Evolutionary conservation across 2,888 invertebrate species (phyloP).

Genomic region (Aporophyla lueneburgensis): DNA sequence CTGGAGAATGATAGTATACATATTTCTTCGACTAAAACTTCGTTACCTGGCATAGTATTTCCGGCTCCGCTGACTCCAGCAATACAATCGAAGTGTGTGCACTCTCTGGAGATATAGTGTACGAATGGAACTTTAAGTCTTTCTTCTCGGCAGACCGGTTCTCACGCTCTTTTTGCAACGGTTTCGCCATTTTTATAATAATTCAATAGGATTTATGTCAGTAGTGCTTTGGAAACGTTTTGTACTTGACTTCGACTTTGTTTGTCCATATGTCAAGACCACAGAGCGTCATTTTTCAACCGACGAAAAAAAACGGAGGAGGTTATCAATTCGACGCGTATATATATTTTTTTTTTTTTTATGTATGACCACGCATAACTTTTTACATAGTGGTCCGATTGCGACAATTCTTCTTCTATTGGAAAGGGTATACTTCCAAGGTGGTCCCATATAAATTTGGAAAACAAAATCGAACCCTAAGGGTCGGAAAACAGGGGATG

Average conservation of each 20-base stretch:
- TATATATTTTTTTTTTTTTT: no score
- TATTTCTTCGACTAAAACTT: background rate
- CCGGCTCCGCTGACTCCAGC: constrained; percentile 83
- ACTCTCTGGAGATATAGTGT: constrained; percentile 84
- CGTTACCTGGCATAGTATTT: constrained; percentile 87
- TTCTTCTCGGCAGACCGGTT: constrained; percentile 87
- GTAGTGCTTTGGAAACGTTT: background rate
- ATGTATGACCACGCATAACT: no score
- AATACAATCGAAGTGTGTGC: constrained; percentile 87
- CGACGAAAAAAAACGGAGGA: no score
- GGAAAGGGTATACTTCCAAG: no score
- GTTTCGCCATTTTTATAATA: constrained; percentile 77
- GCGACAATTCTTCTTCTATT: no score
- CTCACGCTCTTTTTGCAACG: constrained; percentile 85
- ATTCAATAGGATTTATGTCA: constrained; percentile 16
- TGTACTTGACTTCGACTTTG: background rate
- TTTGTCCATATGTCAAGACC: background rate
- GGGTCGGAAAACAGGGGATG: no score
- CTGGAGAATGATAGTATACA: background rate
- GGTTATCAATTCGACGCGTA: no score
- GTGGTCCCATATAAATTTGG: no score
- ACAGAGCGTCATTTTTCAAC: no score
- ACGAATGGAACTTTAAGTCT: constrained; percentile 84
- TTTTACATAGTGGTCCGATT: no score
- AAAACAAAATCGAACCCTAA: no score